These are phyloP conservation scores for Drosophila melanica DNA, from an alignment of 1,140 invertebrate genomes.

Conservation along the genomic window DNA sequence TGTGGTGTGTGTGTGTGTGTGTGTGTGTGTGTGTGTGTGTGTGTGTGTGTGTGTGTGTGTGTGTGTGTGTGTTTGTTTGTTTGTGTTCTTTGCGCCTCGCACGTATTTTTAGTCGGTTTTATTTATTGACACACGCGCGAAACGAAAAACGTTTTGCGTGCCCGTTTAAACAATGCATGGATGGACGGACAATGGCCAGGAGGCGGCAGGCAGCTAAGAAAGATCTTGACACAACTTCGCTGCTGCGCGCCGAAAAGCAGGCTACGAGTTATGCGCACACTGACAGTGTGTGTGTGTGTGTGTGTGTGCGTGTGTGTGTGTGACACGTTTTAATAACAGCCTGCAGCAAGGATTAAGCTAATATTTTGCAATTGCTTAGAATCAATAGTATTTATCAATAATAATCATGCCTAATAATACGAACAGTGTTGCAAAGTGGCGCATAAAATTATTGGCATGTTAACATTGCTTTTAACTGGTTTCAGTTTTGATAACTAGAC, in stretches of 20 bases:
- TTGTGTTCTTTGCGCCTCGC: conserved; percentile 34
- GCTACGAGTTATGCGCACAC: conserved; percentile 21
- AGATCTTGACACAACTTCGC: neutral
- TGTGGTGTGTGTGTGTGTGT: no score
- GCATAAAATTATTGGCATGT: no score
- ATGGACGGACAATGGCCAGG: conserved; percentile 1
- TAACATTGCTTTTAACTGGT: no score
- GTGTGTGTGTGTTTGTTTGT: neutral
- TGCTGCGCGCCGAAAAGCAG: conserved; percentile 36
- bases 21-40: neutral
- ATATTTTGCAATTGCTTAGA: no score
- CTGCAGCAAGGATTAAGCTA: no score
- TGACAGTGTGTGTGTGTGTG: conserved; percentile 1
- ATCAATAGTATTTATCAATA: no score
- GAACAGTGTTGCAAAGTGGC: neutral
- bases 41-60: no score
- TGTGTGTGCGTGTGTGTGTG: neutral
- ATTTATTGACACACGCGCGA: conserved; percentile 75
- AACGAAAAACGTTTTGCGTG: conserved; percentile 41
- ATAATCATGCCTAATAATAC: neutral
- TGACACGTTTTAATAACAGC: no score
- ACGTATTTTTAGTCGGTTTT: conserved; percentile 73
- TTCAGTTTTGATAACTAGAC: no score
- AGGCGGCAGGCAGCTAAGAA: no score
- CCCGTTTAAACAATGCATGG: conserved; percentile 27